A percentile compares a stretch with the other conserved stretches of the same genome.
Evolutionary conservation across 2,888 invertebrate genomes (phyloP).

Genomic region (Athalia circularis): DNA sequence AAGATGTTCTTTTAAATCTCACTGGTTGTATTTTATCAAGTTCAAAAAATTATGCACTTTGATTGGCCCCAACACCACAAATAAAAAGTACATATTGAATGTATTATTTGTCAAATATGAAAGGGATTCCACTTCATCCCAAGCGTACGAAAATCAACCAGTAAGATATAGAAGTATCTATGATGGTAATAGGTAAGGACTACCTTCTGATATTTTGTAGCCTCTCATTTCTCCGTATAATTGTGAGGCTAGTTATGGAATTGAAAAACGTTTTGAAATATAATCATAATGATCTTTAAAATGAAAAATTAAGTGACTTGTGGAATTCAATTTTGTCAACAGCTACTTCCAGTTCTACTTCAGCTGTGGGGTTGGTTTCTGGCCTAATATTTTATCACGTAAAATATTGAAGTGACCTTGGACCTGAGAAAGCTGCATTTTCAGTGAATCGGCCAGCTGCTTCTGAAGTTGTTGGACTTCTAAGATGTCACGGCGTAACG

Average conservation of each 20-base stretch:
- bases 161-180: slow-evolving; percentile 47
- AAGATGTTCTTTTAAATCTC: slow-evolving; percentile 45
- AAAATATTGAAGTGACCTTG: slow-evolving; percentile 85
- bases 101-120: slow-evolving; percentile 47
- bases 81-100: slow-evolving; percentile 50
- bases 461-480: slow-evolving; percentile 88
- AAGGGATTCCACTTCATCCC: slow-evolving; percentile 36
- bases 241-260: background rate
- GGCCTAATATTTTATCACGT: slow-evolving; percentile 81
- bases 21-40: slow-evolving; percentile 44
- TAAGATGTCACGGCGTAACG: slow-evolving; percentile 84
- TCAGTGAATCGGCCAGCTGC: slow-evolving; percentile 85
- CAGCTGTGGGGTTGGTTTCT: slow-evolving; percentile 63
- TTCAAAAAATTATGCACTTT: slow-evolving; percentile 44
- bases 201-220: background rate
- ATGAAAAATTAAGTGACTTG: slow-evolving; percentile 9
- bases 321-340: slow-evolving; percentile 7
- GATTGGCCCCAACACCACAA: slow-evolving; percentile 55
- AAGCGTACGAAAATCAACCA: slow-evolving; percentile 45
- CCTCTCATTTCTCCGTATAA: background rate
- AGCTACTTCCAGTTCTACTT: slow-evolving; percentile 58
- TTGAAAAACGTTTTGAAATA: background rate
- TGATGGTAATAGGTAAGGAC: background rate
- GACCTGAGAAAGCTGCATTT: slow-evolving; percentile 83
- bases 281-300: background rate